A percentile compares a stretch with the other conserved stretches of the same genome.
Evolutionary conservation across 2,888 invertebrate species (phyloP).

Genomic region (Caenorhabditis macrosperma): DNA sequence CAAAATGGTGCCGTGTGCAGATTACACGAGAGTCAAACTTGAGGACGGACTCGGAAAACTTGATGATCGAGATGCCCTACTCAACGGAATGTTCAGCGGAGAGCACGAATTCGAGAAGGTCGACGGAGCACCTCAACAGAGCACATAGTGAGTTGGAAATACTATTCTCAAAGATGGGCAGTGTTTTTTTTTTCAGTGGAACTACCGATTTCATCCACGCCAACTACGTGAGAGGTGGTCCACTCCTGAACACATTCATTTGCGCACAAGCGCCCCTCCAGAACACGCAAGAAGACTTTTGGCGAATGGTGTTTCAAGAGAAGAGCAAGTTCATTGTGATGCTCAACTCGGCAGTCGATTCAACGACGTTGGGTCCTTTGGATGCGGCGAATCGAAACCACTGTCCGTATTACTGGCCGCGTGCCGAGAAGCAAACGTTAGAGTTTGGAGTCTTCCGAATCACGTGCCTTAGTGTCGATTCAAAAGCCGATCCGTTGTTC

Average conservation of each 20-base stretch:
- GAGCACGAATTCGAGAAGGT: constrained; percentile 50
- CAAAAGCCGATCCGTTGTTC: constrained; percentile 76
- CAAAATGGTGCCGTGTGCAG: constrained; percentile 63
- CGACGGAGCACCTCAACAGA: constrained; percentile 5
- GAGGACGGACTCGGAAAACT: constrained; percentile 51
- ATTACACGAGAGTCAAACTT: constrained; percentile 64
- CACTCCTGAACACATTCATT: constrained; percentile 77
- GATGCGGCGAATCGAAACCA: constrained; percentile 51
- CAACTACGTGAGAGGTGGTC: constrained; percentile 75
- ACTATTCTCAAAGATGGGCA: neutral
- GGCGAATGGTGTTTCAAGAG: constrained; percentile 75
- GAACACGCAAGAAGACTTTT: constrained; percentile 73
- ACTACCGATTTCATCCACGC: constrained; percentile 78
- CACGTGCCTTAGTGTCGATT: constrained; percentile 66
- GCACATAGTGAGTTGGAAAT: constrained; percentile 39
- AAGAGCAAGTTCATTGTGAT: constrained; percentile 73
- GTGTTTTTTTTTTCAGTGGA: constrained; percentile 64
- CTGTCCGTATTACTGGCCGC: constrained; percentile 78
- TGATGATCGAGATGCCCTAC: constrained; percentile 50
- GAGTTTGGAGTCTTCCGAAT: constrained; percentile 66
- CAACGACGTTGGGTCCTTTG: constrained; percentile 61
- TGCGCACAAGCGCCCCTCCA: constrained; percentile 76
- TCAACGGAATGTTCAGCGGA: constrained; percentile 43
- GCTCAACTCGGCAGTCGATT: constrained; percentile 75
- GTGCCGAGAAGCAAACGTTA: constrained; percentile 61